phyloP scores from a whole-genome alignment of 2,113 vertebrate genomes.

The Bufo bufo region DNA sequence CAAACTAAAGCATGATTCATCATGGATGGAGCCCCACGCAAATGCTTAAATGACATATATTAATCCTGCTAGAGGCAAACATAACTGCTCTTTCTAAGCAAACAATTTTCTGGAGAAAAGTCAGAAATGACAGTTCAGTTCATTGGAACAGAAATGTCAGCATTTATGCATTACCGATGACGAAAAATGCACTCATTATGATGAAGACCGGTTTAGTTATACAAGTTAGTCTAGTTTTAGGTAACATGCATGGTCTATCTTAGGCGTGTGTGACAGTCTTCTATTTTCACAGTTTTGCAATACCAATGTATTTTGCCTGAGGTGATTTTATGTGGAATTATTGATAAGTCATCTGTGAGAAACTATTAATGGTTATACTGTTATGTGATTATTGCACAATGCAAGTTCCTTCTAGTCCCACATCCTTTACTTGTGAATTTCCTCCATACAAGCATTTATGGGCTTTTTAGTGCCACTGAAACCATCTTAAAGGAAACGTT shows the following conservation, averaged over 20 bases:
- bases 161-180: neutral
- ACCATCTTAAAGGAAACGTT: conserved; percentile 34
- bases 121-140: neutral
- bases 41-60: neutral
- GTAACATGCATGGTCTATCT: neutral
- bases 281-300: neutral
- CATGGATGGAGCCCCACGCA: neutral
- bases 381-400: conserved; percentile 37
- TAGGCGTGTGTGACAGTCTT: neutral
- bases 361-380: neutral
- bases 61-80: conserved; percentile 13
- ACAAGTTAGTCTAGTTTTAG: conserved; percentile 19
- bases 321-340: conserved; percentile 30
- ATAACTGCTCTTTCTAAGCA: neutral
- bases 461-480: conserved; percentile 25
- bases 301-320: conserved; percentile 13
- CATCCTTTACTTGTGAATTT: conserved; percentile 25
- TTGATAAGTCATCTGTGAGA: conserved; percentile 23
- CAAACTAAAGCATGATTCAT: neutral
- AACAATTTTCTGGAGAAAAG: neutral
- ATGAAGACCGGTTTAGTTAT: neutral
- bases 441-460: conserved; percentile 19
- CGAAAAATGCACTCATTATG: neutral
- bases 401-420: conserved; percentile 11
- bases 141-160: conserved; percentile 3